These are phyloP conservation scores for Embidobia sp. DNA, from an alignment of 2,888 invertebrate species.

Conservation along the genomic window DNA sequence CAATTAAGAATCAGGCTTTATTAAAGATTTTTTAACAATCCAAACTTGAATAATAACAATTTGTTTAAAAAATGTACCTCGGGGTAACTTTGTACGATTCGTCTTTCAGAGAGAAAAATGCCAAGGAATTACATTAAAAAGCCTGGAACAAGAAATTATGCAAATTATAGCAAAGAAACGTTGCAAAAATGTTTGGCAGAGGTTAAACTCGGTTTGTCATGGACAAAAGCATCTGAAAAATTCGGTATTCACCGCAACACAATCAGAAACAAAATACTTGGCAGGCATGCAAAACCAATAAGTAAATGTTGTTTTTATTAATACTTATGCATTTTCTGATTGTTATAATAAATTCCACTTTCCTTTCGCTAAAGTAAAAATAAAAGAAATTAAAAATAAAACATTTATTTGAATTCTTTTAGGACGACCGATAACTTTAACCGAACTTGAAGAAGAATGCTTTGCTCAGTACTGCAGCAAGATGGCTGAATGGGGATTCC, in stretches of 20 bases:
- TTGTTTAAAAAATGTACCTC: no score
- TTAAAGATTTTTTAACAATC: no score
- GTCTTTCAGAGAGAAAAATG: no score
- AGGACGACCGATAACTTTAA: slow-evolving; percentile 6
- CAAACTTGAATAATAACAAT: no score
- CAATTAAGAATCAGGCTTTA: no score
- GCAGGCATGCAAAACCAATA: slow-evolving; percentile 3
- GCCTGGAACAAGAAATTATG: slow-evolving; percentile 1
- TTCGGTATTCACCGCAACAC: slow-evolving; percentile 15
- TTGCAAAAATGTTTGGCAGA: slow-evolving; percentile 3
- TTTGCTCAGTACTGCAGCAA: slow-evolving; percentile 16
- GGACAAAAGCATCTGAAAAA: not conserved
- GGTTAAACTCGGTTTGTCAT: not conserved
- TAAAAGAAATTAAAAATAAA: slow-evolving; percentile 2
- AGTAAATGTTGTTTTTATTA: slow-evolving; percentile 4
- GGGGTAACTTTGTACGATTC: no score
- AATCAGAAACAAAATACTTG: slow-evolving; percentile 14
- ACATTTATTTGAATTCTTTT: not conserved
- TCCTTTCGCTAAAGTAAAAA: not conserved
- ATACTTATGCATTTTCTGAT: no score
- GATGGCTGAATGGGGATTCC: slow-evolving; percentile 26
- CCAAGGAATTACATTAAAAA: no score
- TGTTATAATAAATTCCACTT: not conserved
- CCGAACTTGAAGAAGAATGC: slow-evolving; percentile 2
- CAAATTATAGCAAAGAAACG: slow-evolving; percentile 1